These are phyloP conservation scores for rabbit (Oryctolagus cuniculus) DNA, from an alignment of 2,113 vertebrate species.

Conservation along the genomic window DNA sequence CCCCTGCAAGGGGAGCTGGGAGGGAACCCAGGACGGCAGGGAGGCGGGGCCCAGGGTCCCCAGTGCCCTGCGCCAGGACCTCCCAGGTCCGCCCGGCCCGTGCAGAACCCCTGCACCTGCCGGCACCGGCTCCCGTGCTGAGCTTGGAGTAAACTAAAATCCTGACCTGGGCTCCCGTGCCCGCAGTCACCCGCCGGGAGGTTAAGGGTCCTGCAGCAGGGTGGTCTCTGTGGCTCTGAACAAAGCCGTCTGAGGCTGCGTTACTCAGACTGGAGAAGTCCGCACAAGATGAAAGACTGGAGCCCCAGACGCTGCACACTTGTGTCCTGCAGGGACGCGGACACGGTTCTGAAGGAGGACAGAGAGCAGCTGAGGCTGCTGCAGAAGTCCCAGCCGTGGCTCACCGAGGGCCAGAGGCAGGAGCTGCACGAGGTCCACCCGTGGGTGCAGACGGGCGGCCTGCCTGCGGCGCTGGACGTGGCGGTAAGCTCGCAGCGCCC, in stretches of 20 bases:
- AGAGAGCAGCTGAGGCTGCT: conserved; percentile 92
- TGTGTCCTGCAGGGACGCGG: conserved; percentile 87
- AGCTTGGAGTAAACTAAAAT: neutral
- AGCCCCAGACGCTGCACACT: fast-evolving
- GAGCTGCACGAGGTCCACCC: conserved; percentile 94
- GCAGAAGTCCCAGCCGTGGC: conserved; percentile 94
- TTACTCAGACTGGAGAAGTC: neutral
- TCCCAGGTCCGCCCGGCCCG: neutral
- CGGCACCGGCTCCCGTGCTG: neutral
- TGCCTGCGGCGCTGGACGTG: conserved; percentile 90
- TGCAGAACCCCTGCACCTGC: fast-evolving
- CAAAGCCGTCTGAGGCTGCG: neutral
- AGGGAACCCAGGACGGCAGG: neutral
- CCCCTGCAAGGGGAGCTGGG: neutral
- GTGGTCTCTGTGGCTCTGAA: neutral
- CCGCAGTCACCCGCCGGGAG: neutral
- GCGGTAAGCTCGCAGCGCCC: neutral
- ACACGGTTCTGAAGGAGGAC: conserved; percentile 93
- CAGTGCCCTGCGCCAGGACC: neutral
- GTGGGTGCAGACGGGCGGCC: conserved; percentile 92
- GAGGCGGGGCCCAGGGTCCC: neutral
- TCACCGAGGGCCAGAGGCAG: conserved; percentile 92
- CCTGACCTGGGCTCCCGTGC: neutral
- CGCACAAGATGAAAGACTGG: neutral
- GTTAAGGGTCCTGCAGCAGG: neutral